phyloP scores from a whole-genome alignment of 1,140 invertebrate species.

The Drosophila kohkoa region DNA sequence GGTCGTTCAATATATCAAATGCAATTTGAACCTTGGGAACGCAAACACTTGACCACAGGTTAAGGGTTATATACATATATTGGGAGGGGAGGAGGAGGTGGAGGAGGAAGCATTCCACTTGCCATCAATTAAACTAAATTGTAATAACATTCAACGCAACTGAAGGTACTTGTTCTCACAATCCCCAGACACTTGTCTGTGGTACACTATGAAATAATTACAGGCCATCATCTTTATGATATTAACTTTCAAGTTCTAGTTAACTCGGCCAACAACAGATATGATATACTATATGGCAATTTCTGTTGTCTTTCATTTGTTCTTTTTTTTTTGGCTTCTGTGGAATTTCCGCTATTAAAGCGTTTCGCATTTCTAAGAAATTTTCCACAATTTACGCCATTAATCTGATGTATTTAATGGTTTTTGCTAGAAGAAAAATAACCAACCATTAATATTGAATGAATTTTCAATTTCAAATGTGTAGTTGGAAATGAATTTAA shows the following conservation, averaged over 20 bases:
- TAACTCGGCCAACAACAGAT: too few species aligned
- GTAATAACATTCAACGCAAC: constrained; percentile 56
- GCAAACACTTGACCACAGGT: constrained; percentile 60
- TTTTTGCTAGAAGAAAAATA: too few species aligned
- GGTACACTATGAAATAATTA: not conserved
- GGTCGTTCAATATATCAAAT: constrained; percentile 28
- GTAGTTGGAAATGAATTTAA: too few species aligned
- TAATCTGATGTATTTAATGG: too few species aligned
- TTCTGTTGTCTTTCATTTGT: too few species aligned
- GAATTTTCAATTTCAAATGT: too few species aligned
- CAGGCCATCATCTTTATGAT: not conserved
- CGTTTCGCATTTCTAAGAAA: too few species aligned
- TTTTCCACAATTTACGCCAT: too few species aligned
- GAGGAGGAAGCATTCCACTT: constrained; percentile 53
- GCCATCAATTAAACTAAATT: constrained; percentile 76
- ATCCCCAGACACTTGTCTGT: constrained; percentile 6
- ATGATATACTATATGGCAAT: too few species aligned
- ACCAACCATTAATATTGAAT: too few species aligned
- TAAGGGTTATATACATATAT: constrained; percentile 4
- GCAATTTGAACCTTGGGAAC: constrained; percentile 66
- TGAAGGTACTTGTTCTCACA: constrained; percentile 36
- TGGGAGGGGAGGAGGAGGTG: not conserved
- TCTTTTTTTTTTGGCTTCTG: too few species aligned
- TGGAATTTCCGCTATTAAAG: too few species aligned
- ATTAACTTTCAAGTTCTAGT: not conserved